Conservation (phyloP, 2,113 vertebrate genomes). For the human (Homo sapiens) region DNA sequence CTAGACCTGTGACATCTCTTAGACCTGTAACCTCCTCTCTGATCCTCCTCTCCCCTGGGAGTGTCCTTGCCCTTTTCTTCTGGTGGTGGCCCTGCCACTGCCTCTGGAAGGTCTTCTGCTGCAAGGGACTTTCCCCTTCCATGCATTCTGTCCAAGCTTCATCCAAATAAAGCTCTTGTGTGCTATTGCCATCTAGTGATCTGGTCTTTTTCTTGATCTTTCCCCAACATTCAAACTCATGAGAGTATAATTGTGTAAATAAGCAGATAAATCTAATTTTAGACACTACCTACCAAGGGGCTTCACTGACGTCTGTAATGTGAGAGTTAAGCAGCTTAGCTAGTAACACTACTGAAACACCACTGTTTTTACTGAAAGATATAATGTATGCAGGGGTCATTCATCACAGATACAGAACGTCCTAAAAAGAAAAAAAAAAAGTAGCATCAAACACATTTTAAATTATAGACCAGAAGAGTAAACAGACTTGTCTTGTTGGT, state of each 20-base stretch:
- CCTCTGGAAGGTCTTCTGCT: background rate
- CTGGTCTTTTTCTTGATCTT: background rate
- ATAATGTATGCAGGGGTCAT: background rate
- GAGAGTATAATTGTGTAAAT: background rate
- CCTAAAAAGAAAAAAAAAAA: background rate
- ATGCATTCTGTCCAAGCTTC: background rate
- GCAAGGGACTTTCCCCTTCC: background rate
- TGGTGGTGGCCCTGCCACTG: background rate
- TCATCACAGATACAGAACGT: background rate
- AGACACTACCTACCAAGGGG: background rate
- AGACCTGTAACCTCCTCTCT: background rate
- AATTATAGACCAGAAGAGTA: background rate
- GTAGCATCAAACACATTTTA: background rate
- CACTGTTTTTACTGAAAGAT: background rate
- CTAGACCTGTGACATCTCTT: background rate
- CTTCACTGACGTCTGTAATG: background rate
- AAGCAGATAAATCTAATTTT: background rate
- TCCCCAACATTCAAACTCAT: background rate
- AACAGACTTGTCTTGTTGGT: background rate
- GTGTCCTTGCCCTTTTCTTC: background rate
- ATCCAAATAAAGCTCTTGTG: accelerated
- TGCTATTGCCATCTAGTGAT: background rate
- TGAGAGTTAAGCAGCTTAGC: background rate
- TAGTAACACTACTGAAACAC: background rate
- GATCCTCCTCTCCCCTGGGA: background rate